Evolutionary conservation across 2,113 vertebrate genomes (phyloP).

Genomic region (Recurvirostra avosetta): DNA sequence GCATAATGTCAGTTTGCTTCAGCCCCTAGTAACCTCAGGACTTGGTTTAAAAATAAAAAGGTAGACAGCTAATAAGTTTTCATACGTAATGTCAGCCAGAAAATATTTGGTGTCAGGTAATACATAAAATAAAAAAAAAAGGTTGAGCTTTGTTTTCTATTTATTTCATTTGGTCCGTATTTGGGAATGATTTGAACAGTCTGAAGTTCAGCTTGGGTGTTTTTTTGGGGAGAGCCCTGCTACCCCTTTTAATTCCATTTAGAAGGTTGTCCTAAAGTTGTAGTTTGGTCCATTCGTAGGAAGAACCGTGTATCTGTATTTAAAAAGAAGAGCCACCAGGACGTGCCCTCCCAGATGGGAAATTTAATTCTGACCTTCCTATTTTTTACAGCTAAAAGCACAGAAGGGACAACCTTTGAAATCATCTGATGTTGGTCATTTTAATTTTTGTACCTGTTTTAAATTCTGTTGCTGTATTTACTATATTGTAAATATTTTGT

Average conservation of each 20-base stretch:
- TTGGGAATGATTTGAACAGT: conserved; percentile 76
- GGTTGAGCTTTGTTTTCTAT: conserved; percentile 73
- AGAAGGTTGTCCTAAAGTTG: conserved; percentile 75
- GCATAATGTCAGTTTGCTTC: conserved; percentile 72
- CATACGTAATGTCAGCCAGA: conserved; percentile 70
- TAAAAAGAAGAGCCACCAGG: conserved; percentile 55
- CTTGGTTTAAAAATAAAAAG: conserved; percentile 73
- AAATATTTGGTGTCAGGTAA: conserved; percentile 77
- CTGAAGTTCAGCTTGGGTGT: conserved; percentile 73
- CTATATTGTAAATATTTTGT: conserved; percentile 79
- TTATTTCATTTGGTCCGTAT: conserved; percentile 74
- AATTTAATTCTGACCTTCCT: conserved; percentile 61
- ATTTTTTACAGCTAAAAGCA: conserved; percentile 75
- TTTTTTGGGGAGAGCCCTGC: conserved; percentile 75
- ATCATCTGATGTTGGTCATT: conserved; percentile 67
- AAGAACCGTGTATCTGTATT: conserved; percentile 62
- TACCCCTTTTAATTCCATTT: conserved; percentile 69
- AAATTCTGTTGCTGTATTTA: conserved; percentile 72
- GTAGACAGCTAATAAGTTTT: conserved; percentile 77
- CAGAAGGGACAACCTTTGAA: conserved; percentile 77
- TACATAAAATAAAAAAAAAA: conserved; percentile 47
- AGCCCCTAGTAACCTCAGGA: conserved; percentile 81
- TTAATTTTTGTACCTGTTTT: conserved; percentile 73
- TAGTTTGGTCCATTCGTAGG: conserved; percentile 58
- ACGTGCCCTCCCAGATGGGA: conserved; percentile 47